Evolutionary conservation across 2,797 vertebrate genomes (phyloP).

Genomic region (Argentina silus): DNA sequence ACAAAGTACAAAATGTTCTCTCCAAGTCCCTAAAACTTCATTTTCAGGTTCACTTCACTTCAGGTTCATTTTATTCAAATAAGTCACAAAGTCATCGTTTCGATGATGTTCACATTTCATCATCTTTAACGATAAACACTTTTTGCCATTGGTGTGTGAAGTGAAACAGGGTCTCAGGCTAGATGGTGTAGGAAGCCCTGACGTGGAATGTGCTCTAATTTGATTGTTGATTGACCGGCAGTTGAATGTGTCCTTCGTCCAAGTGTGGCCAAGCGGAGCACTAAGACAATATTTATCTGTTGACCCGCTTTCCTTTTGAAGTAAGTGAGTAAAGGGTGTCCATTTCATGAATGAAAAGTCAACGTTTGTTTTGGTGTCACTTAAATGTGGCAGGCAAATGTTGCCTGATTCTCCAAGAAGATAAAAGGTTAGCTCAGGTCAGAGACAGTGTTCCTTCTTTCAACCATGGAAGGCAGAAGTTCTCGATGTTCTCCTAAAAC

Average conservation of each 20-base stretch:
- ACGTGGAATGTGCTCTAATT: conserved; percentile 28
- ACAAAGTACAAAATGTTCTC: neutral
- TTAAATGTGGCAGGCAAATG: conserved; percentile 36
- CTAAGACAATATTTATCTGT: conserved; percentile 49
- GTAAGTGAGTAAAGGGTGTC: conserved; percentile 24
- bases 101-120: no score
- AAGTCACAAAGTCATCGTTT: neutral
- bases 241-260: conserved; percentile 25
- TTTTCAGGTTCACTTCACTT: neutral
- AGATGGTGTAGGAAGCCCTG: conserved; percentile 3
- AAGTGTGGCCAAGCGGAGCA: conserved; percentile 21
- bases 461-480: no score
- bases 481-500: neutral
- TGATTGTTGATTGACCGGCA: conserved; percentile 33
- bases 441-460: neutral
- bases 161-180: neutral
- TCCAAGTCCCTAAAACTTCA: neutral
- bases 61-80: neutral
- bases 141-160: neutral
- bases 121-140: no score
- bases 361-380: conserved; percentile 43
- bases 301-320: conserved; percentile 41
- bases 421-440: conserved; percentile 15
- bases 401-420: neutral
- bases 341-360: conserved; percentile 39